phyloP scores from a whole-genome alignment of 64 coral and sea anemone genomes.

The Trachythela sp. region DNA sequence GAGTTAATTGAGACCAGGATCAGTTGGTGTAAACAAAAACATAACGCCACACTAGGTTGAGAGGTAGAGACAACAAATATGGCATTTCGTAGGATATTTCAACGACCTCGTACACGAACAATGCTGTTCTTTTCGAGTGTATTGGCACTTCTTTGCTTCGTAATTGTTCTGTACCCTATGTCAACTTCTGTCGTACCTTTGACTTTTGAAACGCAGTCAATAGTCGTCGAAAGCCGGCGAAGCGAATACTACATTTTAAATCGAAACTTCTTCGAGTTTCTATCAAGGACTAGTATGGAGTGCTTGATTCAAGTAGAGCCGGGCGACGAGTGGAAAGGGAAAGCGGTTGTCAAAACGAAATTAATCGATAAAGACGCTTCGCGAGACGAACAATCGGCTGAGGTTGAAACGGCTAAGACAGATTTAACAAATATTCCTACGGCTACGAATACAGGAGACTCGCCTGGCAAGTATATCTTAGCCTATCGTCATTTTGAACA shows the following conservation, averaged over 20 bases:
- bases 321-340: neutral
- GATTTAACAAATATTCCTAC: neutral
- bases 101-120: neutral
- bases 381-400: neutral
- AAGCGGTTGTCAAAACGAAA: neutral
- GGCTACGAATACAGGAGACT: neutral
- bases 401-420: neutral
- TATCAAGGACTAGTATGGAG: neutral
- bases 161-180: neutral
- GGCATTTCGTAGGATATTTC: neutral
- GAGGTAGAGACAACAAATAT: neutral
- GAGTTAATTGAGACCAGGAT: neutral
- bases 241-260: constrained; percentile 18
- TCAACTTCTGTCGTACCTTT: neutral
- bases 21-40: neutral
- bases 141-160: neutral
- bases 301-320: neutral
- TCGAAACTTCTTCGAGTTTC: neutral
- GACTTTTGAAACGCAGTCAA: neutral
- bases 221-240: neutral
- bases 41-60: neutral
- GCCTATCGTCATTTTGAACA: neutral
- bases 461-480: neutral
- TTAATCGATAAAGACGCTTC: neutral
- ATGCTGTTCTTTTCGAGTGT: neutral